These are phyloP conservation scores for Cliona cf. orientalis DNA, from an alignment of 37 sponge, comb jelly and placozoan genomes.

Conservation along the genomic window DNA sequence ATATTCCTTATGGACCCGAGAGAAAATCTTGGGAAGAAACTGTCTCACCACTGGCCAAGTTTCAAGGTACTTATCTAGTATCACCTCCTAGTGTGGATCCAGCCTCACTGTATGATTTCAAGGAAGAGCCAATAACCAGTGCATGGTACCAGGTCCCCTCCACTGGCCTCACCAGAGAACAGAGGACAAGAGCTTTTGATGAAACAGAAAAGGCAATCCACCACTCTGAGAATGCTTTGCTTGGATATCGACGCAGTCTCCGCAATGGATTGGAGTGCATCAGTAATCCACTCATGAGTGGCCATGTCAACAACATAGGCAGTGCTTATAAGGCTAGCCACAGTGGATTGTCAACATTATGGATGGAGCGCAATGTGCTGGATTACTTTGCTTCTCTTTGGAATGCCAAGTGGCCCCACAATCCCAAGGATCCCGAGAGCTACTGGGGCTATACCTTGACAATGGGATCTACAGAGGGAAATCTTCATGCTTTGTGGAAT, in stretches of 20 bases:
- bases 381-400: conserved; percentile 41
- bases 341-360: not conserved
- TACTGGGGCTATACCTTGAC: conserved; percentile 50
- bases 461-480: conserved; percentile 46
- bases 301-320: conserved; percentile 12
- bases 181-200: not conserved
- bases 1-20: conserved; percentile 35
- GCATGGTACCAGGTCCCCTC: conserved; percentile 38
- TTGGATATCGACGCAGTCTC: not conserved
- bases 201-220: too few relatives aligned
- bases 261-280: conserved; percentile 5
- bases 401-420: conserved; percentile 44
- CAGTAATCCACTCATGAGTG: not conserved
- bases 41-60: not conserved
- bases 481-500: conserved; percentile 27
- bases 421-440: conserved; percentile 19
- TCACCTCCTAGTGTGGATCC: conserved; percentile 19
- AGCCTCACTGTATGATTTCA: not conserved
- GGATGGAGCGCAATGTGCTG: conserved; percentile 46
- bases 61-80: not conserved
- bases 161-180: conserved; percentile 4
- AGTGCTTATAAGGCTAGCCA: conserved; percentile 4
- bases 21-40: conserved; percentile 13
- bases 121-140: not conserved
- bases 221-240: not conserved